Percentiles rank a stretch among this genome's conserved stretches.
These are phyloP conservation scores for Lepus europaeus DNA, from an alignment of 2,113 vertebrate genomes.

Conservation along the genomic window DNA sequence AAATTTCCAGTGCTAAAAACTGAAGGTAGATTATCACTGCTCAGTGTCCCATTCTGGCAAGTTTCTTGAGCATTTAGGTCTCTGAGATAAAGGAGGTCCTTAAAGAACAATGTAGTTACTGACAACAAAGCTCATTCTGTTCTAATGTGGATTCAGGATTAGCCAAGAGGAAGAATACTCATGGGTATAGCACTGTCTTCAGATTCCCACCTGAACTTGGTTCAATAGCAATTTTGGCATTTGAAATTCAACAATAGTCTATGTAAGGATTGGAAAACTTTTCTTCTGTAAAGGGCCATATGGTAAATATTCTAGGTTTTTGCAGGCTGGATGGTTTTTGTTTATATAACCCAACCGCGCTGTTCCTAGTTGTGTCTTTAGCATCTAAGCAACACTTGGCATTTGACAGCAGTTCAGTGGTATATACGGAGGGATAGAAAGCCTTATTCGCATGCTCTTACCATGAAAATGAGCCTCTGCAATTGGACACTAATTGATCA, in stretches of 20 bases:
- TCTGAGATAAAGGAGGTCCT: neutral
- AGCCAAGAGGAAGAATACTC: neutral
- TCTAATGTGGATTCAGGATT: neutral
- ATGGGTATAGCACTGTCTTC: neutral
- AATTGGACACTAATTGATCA: neutral
- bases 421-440: neutral
- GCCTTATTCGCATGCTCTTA: neutral
- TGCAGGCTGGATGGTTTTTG: neutral
- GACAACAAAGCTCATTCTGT: neutral
- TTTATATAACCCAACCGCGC: neutral
- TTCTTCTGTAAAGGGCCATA: neutral
- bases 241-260: neutral
- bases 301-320: slow-evolving; percentile 28
- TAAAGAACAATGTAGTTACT: neutral
- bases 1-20: neutral
- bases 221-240: neutral
- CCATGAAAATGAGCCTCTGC: neutral
- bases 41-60: neutral
- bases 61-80: neutral
- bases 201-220: neutral
- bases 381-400: neutral
- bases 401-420: neutral
- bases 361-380: neutral
- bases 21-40: neutral
- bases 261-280: neutral